A percentile compares a stretch with the other conserved stretches of the same genome.
These are phyloP conservation scores for Paratrypauchen microcephalus DNA, from an alignment of 2,797 vertebrate species.

Conservation along the genomic window DNA sequence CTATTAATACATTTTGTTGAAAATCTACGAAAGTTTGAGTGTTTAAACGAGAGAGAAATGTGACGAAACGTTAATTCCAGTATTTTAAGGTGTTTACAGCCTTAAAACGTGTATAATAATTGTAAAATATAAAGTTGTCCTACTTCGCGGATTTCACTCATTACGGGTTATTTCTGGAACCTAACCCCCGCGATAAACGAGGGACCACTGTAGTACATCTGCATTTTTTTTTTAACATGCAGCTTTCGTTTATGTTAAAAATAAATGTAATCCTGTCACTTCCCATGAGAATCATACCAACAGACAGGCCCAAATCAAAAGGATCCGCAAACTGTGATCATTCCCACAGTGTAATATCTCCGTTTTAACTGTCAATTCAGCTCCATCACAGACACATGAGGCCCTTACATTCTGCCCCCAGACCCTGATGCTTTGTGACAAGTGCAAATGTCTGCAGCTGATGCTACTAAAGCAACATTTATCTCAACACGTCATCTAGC, in stretches of 20 bases:
- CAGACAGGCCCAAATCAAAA: background rate
- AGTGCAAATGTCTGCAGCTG: conserved; percentile 18
- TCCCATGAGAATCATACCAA: background rate
- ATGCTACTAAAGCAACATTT: conserved; percentile 3
- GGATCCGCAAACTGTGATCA: background rate
- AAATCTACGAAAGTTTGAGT: no score
- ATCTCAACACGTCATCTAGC: conserved; percentile 1
- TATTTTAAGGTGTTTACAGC: no score
- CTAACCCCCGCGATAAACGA: no score
- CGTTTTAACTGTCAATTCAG: background rate
- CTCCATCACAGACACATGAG: background rate
- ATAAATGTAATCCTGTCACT: background rate
- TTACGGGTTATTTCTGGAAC: no score
- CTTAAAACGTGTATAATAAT: no score
- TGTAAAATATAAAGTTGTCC: no score
- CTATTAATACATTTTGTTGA: no score
- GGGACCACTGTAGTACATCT: no score
- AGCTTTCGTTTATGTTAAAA: background rate
- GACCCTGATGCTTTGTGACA: conserved; percentile 12
- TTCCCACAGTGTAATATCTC: background rate
- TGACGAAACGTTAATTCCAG: no score
- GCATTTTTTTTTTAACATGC: background rate
- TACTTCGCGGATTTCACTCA: no score
- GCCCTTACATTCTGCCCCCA: background rate
- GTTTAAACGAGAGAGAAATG: no score